These are phyloP conservation scores for Ceratothoa steindachneri DNA, from an alignment of 2,888 invertebrate species.

Conservation along the genomic window DNA sequence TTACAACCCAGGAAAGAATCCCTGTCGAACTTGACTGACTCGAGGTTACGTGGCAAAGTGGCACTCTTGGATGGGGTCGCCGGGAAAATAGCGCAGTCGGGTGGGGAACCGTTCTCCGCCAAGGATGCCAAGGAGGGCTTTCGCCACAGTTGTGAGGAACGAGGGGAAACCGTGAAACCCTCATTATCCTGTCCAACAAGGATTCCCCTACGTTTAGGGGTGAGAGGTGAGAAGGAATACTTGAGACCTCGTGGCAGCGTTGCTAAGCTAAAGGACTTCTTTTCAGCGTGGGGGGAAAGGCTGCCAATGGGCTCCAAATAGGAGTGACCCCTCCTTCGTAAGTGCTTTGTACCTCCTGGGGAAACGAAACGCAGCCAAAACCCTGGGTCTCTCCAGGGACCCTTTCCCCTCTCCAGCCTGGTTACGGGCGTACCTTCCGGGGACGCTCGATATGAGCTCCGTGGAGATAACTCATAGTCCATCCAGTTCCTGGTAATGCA, in stretches of 20 bases:
- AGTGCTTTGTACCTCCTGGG: conserved; percentile 28
- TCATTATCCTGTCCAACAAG: not conserved
- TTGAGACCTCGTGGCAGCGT: conserved; percentile 19
- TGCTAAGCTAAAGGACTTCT: not conserved
- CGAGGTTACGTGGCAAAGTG: not conserved
- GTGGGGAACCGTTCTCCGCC: not conserved
- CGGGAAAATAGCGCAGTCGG: not conserved
- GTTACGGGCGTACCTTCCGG: not conserved
- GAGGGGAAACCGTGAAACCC: not conserved
- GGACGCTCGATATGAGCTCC: not conserved
- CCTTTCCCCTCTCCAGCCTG: conserved; percentile 16
- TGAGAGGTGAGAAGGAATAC: not conserved
- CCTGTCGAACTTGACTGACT: not conserved
- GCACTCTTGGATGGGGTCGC: not conserved
- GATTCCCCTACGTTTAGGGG: not conserved
- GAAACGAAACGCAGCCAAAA: conserved; percentile 28
- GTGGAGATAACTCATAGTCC: not conserved
- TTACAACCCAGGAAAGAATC: not conserved
- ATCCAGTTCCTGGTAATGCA: not conserved
- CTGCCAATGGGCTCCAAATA: not conserved
- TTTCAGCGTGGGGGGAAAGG: not conserved
- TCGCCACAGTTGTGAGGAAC: not conserved
- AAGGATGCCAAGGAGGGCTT: not conserved
- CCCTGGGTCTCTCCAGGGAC: conserved; percentile 26
- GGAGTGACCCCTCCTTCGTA: not conserved